A percentile compares a stretch with the other conserved stretches of the same genome.
These are phyloP conservation scores for Zaprionus obscuricornis DNA, from an alignment of 2,888 invertebrate species.

Conservation along the genomic window DNA sequence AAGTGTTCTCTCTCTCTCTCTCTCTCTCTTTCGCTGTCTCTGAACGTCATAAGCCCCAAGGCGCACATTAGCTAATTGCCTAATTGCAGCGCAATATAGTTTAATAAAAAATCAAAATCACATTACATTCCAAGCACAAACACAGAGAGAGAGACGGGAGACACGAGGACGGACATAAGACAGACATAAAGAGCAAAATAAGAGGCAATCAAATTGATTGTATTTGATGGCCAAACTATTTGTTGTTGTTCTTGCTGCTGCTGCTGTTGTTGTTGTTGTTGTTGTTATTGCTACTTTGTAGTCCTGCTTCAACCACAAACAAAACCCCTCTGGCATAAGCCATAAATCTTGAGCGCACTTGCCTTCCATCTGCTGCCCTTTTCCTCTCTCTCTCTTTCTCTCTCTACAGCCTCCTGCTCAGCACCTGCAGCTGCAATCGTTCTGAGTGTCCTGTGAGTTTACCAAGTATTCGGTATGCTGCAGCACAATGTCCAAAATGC, in stretches of 20 bases:
- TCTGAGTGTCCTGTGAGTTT: slow-evolving; percentile 64
- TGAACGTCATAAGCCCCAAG: no score
- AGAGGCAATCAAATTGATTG: slow-evolving; percentile 73
- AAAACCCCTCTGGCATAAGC: slow-evolving; percentile 47
- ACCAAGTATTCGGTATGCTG: slow-evolving; percentile 45
- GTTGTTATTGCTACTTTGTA: not conserved
- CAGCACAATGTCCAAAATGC: slow-evolving; percentile 71
- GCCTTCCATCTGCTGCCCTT: slow-evolving; percentile 12
- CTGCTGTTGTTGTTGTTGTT: slow-evolving; percentile 2
- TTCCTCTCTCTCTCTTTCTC: not conserved
- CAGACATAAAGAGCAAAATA: slow-evolving; percentile 16
- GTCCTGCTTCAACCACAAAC: slow-evolving; percentile 13
- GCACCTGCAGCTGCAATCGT: slow-evolving; percentile 54
- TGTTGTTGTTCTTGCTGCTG: slow-evolving; percentile 1
- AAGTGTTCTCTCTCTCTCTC: no score
- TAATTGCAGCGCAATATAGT: slow-evolving; percentile 55
- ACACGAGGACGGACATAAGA: no score
- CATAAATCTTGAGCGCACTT: slow-evolving; percentile 76
- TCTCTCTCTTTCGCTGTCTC: no score
- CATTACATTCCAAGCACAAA: slow-evolving; percentile 47
- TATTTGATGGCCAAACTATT: slow-evolving; percentile 64
- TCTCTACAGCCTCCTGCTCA: not conserved
- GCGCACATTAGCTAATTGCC: slow-evolving; percentile 59
- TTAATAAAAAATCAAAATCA: slow-evolving; percentile 58
- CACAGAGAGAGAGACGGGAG: not conserved